Conservation (phyloP, 2,888 invertebrate species). For the Bellardia bayeri region DNA sequence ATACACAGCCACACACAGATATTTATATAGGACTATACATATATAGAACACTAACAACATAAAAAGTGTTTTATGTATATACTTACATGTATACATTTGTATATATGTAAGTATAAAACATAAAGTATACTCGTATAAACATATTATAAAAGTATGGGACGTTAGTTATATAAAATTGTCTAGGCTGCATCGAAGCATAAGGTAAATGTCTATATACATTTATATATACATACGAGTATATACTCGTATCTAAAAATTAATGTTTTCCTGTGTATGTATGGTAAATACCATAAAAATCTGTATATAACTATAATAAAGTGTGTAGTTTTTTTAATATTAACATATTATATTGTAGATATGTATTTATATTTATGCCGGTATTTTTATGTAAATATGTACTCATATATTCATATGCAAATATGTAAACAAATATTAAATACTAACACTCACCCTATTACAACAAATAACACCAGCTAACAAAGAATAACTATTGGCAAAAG, state of each 20-base stretch:
- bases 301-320: not conserved
- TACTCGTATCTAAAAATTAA: too few species aligned
- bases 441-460: not conserved
- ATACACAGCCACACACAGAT: not conserved
- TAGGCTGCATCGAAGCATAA: conserved; percentile 8
- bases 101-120: not conserved
- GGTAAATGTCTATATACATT: conserved; percentile 18
- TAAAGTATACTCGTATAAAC: not conserved
- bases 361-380: conserved; percentile 36
- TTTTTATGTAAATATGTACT: conserved; percentile 18
- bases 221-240: too few species aligned
- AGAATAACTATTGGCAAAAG: too few species aligned
- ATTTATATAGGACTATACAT: not conserved
- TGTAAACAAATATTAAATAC: not conserved
- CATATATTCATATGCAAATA: not conserved
- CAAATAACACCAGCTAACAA: too few species aligned
- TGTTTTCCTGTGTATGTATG: not conserved
- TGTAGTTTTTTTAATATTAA: not conserved
- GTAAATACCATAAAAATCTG: not conserved
- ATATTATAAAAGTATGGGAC: not conserved
- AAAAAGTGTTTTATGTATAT: not conserved
- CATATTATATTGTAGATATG: not conserved
- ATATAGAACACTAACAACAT: not conserved
- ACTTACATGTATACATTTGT: not conserved
- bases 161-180: conserved; percentile 2